Conservation (phyloP, 2,113 vertebrate genomes). For the Myotis lucifugus region DNA sequence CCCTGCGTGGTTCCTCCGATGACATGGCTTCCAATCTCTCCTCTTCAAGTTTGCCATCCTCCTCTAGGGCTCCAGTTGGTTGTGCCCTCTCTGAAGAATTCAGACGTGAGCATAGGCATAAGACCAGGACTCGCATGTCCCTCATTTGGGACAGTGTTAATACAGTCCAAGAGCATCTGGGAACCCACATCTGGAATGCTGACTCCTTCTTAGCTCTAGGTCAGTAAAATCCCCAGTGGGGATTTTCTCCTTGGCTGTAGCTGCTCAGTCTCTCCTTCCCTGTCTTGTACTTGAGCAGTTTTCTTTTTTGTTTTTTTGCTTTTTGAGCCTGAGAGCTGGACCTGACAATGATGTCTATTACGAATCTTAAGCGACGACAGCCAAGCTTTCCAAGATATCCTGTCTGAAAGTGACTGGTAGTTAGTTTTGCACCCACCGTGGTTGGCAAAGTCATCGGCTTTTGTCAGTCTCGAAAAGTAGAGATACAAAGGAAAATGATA, state of each 20-base stretch:
- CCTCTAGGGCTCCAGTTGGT: neutral
- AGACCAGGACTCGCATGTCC: neutral
- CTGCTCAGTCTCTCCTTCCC: neutral
- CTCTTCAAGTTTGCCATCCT: no score
- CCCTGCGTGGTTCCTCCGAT: neutral
- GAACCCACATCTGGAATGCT: neutral
- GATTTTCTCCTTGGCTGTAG: neutral
- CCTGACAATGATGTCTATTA: neutral
- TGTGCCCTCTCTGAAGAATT: neutral
- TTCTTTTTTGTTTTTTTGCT: neutral
- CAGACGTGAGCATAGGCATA: neutral
- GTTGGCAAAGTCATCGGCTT: neutral
- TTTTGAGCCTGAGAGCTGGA: neutral
- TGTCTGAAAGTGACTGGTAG: neutral
- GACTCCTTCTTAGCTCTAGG: neutral
- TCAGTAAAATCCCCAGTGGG: neutral
- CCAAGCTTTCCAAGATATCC: neutral
- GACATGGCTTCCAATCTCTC: neutral
- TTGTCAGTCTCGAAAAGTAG: neutral
- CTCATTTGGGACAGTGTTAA: neutral
- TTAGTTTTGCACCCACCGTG: neutral
- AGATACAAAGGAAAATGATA: neutral
- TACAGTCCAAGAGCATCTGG: neutral
- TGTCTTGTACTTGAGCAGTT: slow-evolving; percentile 14
- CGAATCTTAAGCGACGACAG: slow-evolving; percentile 40